Conservation (phyloP, 2,113 vertebrate species). For the Harpagus bidentatus region DNA sequence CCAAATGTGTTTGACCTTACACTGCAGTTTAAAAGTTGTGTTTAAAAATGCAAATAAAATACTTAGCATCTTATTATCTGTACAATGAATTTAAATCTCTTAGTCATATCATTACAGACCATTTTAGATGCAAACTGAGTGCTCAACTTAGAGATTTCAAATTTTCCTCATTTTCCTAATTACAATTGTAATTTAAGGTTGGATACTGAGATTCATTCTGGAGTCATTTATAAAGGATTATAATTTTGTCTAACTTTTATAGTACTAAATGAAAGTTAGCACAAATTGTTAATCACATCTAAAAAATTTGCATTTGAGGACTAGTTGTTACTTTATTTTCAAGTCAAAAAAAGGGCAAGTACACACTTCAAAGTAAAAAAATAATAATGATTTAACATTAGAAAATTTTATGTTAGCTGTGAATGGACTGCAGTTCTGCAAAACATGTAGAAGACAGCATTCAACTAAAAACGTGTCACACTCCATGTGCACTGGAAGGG, state of each 20-base stretch:
- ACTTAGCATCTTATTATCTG: neutral
- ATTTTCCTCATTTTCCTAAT: neutral
- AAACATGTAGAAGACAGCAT: neutral
- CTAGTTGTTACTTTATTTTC: neutral
- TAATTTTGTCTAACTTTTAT: neutral
- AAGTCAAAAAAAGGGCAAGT: neutral
- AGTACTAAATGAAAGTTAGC: neutral
- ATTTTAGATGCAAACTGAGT: neutral
- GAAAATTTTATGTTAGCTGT: neutral
- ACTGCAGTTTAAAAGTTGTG: neutral
- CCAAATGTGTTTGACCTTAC: neutral
- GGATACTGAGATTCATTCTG: neutral
- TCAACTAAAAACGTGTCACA: neutral
- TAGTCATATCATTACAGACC: neutral
- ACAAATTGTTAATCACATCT: neutral
- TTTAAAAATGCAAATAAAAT: neutral
- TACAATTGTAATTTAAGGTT: neutral
- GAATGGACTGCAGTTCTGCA: neutral
- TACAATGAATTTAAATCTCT: neutral
- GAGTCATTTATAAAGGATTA: neutral
- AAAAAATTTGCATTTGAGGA: neutral
- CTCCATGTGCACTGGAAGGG: neutral
- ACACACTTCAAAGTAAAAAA: neutral
- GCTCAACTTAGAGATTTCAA: neutral
- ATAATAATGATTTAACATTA: neutral